phyloP scores from a whole-genome alignment of 2,797 vertebrate species.

The Catamblyrhynchus diadema region DNA sequence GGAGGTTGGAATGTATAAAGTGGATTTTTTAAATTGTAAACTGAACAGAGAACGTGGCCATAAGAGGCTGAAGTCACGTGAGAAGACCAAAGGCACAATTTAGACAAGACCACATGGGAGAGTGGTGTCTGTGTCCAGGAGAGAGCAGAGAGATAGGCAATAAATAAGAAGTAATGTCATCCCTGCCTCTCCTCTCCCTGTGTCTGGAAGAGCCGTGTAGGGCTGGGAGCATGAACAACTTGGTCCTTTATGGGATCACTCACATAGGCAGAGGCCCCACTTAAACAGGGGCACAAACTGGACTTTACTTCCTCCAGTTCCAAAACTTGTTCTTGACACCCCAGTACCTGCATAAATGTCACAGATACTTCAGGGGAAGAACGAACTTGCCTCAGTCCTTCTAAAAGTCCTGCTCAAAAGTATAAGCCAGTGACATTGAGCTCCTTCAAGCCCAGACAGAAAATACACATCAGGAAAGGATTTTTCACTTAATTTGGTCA shows the following conservation, averaged over 20 bases:
- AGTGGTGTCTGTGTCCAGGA: background rate
- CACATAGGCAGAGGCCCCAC: background rate
- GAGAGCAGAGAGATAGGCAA: background rate
- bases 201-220: fast-evolving
- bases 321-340: background rate
- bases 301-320: background rate
- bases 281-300: background rate
- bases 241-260: background rate
- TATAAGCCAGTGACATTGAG: background rate
- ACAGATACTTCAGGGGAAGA: background rate
- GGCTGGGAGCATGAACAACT: background rate
- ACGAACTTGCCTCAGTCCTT: background rate
- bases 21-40: background rate
- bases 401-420: background rate
- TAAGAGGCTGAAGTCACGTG: background rate
- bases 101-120: background rate
- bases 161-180: background rate
- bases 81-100: background rate
- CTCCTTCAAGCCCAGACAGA: background rate
- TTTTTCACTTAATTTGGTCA: background rate
- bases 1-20: background rate
- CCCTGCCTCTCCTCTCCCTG: background rate
- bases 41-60: fast-evolving
- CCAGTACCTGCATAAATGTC: background rate
- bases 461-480: background rate